Evolutionary conservation across 2,113 vertebrate genomes (phyloP), one percentile per base, ranked within the genome.

Genomic region (Vidua chalybeata): DNA sequence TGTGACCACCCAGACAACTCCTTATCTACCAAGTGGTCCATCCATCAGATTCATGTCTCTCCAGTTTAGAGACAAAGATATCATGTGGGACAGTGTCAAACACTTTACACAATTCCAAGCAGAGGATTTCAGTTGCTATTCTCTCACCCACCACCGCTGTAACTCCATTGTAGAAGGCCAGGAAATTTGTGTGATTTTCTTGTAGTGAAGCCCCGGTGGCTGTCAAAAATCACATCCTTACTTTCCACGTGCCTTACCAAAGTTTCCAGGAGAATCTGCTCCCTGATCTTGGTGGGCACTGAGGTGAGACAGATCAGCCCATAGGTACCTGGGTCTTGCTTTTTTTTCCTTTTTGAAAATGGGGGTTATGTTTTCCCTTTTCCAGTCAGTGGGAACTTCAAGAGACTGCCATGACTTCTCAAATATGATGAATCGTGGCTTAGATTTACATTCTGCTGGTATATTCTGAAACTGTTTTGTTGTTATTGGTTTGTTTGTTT

Each of bases 1-100:
- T 58, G 71, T 0, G 0, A 21, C 20, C 45, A 59, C 0, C 10
- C 72, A 59, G 20, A 0, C 4, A 1, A 3, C 4, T 51, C 31
- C 26, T 59, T 59, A 17, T 18, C 16, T 43, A 49, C 19, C 1
- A 0, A 6, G 30, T 3, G 20, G 7, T 35, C 17, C 27, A 15
- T 22, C 37, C 33, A 33, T 68, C 17, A 45, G 1, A 33, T 31
- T 13, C 27, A 15, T 10, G 17, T 45, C 8, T 68, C 37, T 77
- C 9, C 27, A 37, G 27, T 52, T 68, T 13, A 31, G 31, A 52
- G 37, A 45, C 13, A 31, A 27, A 11, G 14, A 19, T 27, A 1
- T 1, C 11, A 6, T 6, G 26, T 26, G 45, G 16, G 17, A 21
- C 31, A 21, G 20, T 26, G 21, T 21, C 26, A 76, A 43, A 59